Evolutionary conservation across 1,140 invertebrate genomes (phyloP), one percentile per base, ranked within the genome.

Genomic region (Ceratosolen fusciceps): DNA sequence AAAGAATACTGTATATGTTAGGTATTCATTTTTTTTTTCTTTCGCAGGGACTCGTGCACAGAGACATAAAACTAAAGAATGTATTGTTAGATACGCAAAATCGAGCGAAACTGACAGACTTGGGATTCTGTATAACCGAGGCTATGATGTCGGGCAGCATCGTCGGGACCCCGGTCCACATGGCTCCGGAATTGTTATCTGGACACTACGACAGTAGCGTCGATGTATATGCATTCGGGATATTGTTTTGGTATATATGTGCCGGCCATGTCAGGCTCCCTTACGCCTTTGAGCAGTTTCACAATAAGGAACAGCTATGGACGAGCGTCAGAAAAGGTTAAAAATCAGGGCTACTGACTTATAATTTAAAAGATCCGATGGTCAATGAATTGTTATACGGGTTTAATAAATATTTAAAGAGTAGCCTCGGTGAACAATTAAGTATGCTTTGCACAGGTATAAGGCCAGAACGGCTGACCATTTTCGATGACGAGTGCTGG

Each of bases 41-140:
- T n/a, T 79, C 62, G 8, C 29, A 81, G 89, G 96, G 96, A 1
- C 91, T 98, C 2, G 95, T 97, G 14, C 96, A 97, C 88, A 92
- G 96, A 77, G 96, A 98, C 88, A 96, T 98, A 78, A 98, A 98
- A 89, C 89, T 97, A 76, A 97, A 97, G 90, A 97, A 97, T 90
- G 96, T 97, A 56, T 88, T 98, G 77, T 88, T 98, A 79, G 96
- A 97, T 88, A 88, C 87, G 9, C 87, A 92, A 8, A 93, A 95
- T 84, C 92, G 96, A 47, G 96, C 95, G 0, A 96, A 96, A 87
- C 90, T 98, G 34, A 96, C 96, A 0, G 96, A 98, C 90, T 92
- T 98, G 9, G 96, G 96, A 1, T 98, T 98, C 90, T 98, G 96
- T 86, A 96, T 97, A 83, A 96, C 96, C 0, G 96, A 96, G 88